phyloP scores from a whole-genome alignment of 2,888 invertebrate genomes.

The Daptonema setosum region DNA sequence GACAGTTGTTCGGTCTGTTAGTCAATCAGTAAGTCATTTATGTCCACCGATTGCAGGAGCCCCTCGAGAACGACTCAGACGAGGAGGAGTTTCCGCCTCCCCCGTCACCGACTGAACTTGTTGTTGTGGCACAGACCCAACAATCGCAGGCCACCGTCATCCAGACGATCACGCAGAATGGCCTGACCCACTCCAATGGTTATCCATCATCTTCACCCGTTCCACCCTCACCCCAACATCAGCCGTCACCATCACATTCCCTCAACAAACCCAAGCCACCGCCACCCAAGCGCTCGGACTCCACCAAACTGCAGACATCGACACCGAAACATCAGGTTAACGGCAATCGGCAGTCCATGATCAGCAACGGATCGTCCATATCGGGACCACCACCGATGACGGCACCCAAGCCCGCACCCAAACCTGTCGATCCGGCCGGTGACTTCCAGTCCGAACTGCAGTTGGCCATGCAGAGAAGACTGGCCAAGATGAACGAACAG shows the following conservation, averaged over 20 bases:
- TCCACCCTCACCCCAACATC: no score
- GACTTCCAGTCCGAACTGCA: conserved; percentile 7
- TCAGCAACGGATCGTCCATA: not conserved
- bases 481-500: conserved; percentile 6
- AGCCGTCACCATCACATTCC: no score
- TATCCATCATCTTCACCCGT: no score
- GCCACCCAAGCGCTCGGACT: conserved; percentile 21
- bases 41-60: no score
- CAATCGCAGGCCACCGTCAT: not conserved
- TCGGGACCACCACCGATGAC: not conserved
- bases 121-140: conserved; percentile 21
- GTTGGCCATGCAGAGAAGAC: conserved; percentile 5
- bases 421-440: not conserved
- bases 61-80: conserved; percentile 18
- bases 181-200: no score
- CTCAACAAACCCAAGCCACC: conserved; percentile 15
- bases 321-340: not conserved
- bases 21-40: no score
- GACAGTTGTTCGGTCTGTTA: no score
- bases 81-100: conserved; percentile 21
- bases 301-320: conserved; percentile 12
- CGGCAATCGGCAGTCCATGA: not conserved
- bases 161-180: no score
- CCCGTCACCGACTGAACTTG: conserved; percentile 19
- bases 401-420: conserved; percentile 2